phyloP scores from a whole-genome alignment of 2,113 vertebrate species.

The Agelaius phoeniceus region DNA sequence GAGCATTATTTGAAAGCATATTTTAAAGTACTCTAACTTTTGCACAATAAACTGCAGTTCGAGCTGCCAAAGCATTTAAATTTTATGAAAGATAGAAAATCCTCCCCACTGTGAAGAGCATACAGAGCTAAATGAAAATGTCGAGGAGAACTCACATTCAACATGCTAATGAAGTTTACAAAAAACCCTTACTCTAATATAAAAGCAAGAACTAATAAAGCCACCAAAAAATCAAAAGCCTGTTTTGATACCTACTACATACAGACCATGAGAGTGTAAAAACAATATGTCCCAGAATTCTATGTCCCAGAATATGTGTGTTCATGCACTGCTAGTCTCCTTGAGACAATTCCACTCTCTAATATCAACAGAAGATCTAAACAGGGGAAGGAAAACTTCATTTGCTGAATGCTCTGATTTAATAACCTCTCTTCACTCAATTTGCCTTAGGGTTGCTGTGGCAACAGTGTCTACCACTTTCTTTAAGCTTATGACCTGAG shows the following conservation, averaged over 20 bases:
- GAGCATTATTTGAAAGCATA: not conserved
- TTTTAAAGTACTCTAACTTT: not conserved
- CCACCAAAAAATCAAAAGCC: not conserved
- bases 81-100: not conserved
- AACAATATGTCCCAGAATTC: not conserved
- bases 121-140: not conserved
- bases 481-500: not conserved
- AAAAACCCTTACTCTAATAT: not conserved
- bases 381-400: not conserved
- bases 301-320: not conserved
- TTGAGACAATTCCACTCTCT: conserved; percentile 1
- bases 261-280: not conserved
- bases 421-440: not conserved
- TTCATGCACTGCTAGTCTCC: not conserved
- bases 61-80: conserved; percentile 25
- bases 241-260: not conserved
- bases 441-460: not conserved
- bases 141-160: not conserved
- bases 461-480: not conserved
- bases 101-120: not conserved
- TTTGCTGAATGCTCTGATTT: not conserved
- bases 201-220: not conserved
- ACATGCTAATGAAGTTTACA: not conserved
- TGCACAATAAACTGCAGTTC: not conserved
- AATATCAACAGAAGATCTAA: not conserved